Evolutionary conservation across 1,140 invertebrate species (phyloP).

Genomic region (Mylabris phalerata): DNA sequence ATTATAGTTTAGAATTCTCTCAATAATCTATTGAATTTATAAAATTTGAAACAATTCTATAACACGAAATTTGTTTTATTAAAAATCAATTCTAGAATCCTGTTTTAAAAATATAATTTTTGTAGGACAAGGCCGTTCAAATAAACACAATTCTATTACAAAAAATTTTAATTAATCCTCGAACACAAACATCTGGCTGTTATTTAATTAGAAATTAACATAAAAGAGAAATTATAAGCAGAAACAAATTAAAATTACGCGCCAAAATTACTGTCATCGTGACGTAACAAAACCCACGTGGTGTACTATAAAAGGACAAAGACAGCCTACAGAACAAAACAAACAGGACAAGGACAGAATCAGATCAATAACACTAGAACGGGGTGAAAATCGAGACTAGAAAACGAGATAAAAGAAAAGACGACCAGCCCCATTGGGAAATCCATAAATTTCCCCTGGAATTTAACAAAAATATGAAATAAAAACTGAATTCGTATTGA

Average conservation of each 20-base stretch:
- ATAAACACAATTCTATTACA: too few species aligned
- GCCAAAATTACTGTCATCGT: constrained; percentile 1
- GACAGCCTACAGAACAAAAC: not conserved
- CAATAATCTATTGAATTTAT: too few species aligned
- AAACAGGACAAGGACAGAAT: constrained; percentile 4
- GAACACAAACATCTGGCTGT: too few species aligned
- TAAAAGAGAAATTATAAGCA: not conserved
- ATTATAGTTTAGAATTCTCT: too few species aligned
- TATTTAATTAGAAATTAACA: not conserved
- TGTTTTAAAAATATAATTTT: too few species aligned
- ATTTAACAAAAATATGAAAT: not conserved
- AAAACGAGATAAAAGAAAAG: not conserved
- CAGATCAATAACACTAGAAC: constrained; percentile 17
- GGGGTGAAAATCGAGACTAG: not conserved
- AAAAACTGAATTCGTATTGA: not conserved
- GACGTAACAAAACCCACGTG: constrained; percentile 20
- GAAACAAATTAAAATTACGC: not conserved
- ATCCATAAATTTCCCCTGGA: not conserved
- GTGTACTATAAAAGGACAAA: constrained; percentile 7
- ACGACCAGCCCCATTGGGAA: constrained; percentile 5
- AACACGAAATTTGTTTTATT: too few species aligned
- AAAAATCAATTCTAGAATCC: too few species aligned
- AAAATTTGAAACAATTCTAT: too few species aligned
- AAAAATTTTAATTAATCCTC: too few species aligned
- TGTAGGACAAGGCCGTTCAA: too few species aligned